Evolutionary conservation across 2,113 vertebrate species (phyloP), one percentile per base, ranked within the genome.

Genomic region (Lynx canadensis): DNA sequence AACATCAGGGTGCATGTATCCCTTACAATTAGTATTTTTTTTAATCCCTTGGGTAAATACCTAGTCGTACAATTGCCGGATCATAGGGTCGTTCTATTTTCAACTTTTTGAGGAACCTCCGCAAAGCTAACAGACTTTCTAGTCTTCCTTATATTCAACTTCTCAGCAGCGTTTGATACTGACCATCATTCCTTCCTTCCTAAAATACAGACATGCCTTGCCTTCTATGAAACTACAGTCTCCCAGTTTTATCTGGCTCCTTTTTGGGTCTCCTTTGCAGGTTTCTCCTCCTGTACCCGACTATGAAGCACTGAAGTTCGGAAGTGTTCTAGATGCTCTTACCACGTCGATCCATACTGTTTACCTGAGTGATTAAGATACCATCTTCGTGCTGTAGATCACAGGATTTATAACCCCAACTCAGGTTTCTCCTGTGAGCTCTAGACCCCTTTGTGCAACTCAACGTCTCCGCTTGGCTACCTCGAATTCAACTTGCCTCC

Each of bases 391-490:
- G 50, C 68, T 95, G n/a, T 41, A 4, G 52, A 87, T 83, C 41
- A 18, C 9, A 79, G 91, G 60, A 66, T 88, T 78, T 87, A 7
- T 73, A 66, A 83, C 50, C 48, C 76, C 5, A 91, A 29, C 38
- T 27, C n/a, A 89, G 14, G 16, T 90, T 95, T 93, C 27, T 85
- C 68, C 63, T 91, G 55, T 81, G 71, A 93, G 60, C 33, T 90
- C 45, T 93, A 94, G 41, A 87, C 2, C 4, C 9, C 15, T 86
- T 48, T 41, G 29, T 57, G 19, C n/a, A 85, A 60, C 18, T 97
- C 18, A 78, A 6, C 41, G 65, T 82, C 57, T 78, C 68, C 7
- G 88, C 29, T 73, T 91, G 60, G 14, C 48, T 81, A 76, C 90
- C 27, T 83, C 23, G 65, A 92, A 57, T 94, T 76, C 50, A 69